A percentile compares a stretch with the other conserved stretches of the same genome.
Evolutionary conservation across 2,113 vertebrate species (phyloP).

Genomic region (Cygnus buccinator): DNA sequence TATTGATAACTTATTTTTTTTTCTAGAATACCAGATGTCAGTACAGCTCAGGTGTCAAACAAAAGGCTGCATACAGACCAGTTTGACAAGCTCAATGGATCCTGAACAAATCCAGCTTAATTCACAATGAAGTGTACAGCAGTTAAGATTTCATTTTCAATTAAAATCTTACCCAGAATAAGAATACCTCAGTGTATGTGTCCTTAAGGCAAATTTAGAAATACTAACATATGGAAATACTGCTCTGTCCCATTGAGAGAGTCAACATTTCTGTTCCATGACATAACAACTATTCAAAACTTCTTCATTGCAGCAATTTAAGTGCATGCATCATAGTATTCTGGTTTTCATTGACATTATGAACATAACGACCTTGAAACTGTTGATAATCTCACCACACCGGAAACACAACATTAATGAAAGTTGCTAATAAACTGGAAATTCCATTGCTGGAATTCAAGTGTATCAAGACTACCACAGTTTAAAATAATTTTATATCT

Average conservation of each 20-base stretch:
- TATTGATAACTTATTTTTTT: rapidly evolving
- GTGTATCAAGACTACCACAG: not conserved
- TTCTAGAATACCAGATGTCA: not conserved
- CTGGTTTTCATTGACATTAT: not conserved
- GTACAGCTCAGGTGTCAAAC: not conserved
- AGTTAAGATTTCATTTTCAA: not conserved
- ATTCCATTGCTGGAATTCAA: not conserved
- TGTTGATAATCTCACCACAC: not conserved
- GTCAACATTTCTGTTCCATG: not conserved
- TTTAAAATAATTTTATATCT: not conserved
- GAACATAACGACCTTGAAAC: not conserved
- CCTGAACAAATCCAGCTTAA: not conserved
- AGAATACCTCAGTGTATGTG: not conserved
- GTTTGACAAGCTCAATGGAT: not conserved
- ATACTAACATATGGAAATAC: not conserved
- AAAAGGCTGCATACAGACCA: not conserved
- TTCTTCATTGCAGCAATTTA: not conserved
- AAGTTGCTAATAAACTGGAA: not conserved
- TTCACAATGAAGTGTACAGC: not conserved
- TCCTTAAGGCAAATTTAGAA: not conserved
- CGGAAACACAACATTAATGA: not conserved
- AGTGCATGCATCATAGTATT: no score
- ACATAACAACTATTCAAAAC: not conserved
- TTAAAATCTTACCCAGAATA: not conserved
- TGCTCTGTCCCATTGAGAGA: not conserved